Conservation (phyloP, 2,888 invertebrate genomes). For the Plagodis dolabraria region DNA sequence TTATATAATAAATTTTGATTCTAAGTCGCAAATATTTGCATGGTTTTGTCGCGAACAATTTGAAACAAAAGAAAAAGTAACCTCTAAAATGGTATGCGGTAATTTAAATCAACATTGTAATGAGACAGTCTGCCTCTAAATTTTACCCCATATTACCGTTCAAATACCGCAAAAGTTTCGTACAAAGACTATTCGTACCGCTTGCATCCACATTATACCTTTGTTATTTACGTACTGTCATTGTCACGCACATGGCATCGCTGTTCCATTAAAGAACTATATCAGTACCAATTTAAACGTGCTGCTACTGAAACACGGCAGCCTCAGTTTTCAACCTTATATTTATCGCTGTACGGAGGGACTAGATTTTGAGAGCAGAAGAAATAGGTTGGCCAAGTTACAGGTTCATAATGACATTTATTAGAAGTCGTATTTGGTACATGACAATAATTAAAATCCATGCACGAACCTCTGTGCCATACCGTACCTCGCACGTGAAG, state of each 20-base stretch:
- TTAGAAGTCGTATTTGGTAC: conserved; percentile 82
- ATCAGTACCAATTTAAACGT: conserved; percentile 52
- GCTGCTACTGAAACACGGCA: conserved; percentile 9
- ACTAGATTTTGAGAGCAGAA: conserved; percentile 16
- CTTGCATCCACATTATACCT: conserved; percentile 71
- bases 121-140: conserved; percentile 33
- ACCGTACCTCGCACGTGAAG: conserved; percentile 74
- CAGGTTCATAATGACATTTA: conserved; percentile 83
- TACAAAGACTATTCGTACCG: conserved; percentile 45
- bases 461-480: conserved; percentile 81
- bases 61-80: conserved; percentile 28
- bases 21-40: conserved; percentile 9
- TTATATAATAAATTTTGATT: conserved; percentile 12
- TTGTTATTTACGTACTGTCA: conserved; percentile 76
- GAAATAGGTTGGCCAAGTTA: conserved; percentile 51
- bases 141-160: conserved; percentile 31
- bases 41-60: conserved; percentile 26
- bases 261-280: conserved; percentile 80
- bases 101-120: conserved; percentile 35
- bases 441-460: conserved; percentile 84
- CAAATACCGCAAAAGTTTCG: conserved; percentile 59
- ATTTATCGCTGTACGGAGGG: conserved; percentile 23
- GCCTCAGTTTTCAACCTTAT: conserved; percentile 40
- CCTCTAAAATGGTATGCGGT: conserved; percentile 29
- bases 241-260: conserved; percentile 80